Base-by-base conservation (phyloP, 1,140 invertebrate genomes). In the Lineus longissimus region DNA sequence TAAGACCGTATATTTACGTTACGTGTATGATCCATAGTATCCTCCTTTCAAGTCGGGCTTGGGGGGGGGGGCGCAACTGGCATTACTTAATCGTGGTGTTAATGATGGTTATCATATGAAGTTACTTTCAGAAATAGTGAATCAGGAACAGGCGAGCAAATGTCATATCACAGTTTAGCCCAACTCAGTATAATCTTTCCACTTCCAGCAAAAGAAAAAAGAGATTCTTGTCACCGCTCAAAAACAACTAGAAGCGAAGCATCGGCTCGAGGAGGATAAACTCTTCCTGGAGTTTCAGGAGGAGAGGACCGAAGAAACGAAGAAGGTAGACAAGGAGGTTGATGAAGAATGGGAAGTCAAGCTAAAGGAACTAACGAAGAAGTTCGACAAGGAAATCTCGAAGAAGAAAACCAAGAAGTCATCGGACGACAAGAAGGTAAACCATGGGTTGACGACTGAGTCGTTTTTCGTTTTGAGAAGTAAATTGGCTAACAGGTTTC, bases 321-420 rank as follows among this genome's bases (percentile, higher is more conserved):
- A 68, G 55, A 74, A 73, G 45, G 66, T 81, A 19, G 66, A 73
- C n/a, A 62, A 73, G 41, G 79, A 82, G 71, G 70, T 81, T 9
- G 71, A 77, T 61, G 69, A 77, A 59, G 79, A 81, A 63, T 82
- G 81, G 81, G 78, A 82, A 59, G 69, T 70, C 15, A 72, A 70
- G 56, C 72, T 82, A 2, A 67, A 75, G 51, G 77, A 79, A 45
- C 70, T 82, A 0, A 77, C 79, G 9, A 66, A 69, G 4, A 76
- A 73, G 63, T 82, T 76, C 66, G 78, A 79, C 30, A 67, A 65
- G 45, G 74, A 77, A 27, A 67, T 76, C 62, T 61, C 66, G 2
- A 72, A 73, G 51, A 78, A 77, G 61, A 76, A 71, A 63, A 76
- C 76, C 64, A 77, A 73, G 57, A 62, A 71, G 25, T 73, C 72